Evolutionary conservation across 2,888 invertebrate genomes (phyloP), one percentile per base, ranked within the genome.

Genomic region (Perithous albicinctus): DNA sequence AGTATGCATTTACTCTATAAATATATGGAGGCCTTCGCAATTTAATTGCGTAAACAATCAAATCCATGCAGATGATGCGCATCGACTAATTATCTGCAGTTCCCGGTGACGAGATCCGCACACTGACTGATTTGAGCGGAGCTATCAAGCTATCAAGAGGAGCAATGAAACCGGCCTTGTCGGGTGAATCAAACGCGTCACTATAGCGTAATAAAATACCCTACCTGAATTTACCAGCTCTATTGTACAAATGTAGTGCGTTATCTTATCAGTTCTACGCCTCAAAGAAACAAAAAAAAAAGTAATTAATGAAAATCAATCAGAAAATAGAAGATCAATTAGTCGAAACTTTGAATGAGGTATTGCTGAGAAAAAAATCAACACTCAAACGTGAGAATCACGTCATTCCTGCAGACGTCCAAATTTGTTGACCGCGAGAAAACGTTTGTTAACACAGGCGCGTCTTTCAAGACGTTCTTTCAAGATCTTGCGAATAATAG

Each of bases 121-220:
- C 26, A 64, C 54, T 26, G 67, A 59, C 56, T 64, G 74, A 84
- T 84, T 81, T 76, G 70, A 79, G 74, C 77, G 66, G 78, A 73
- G 56, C 61, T 83, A 88, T 88, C 85, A 85, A 83, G 81, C 78
- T 83, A 85, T 88, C 88, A 86, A 84, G 63, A 84, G 80, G 70
- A 85, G 81, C 84, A 85, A 88, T 87, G 84, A 86, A 83, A 86
- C 81, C 83, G 88, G 84, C 86, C 87, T 88, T 88, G 88, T 79
- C 78, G 35, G 77, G 51, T 43, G 82, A 82, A 82, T 48, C 70
- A 85, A 85, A 85, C n/a, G 75, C 78, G 59, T 75, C 78, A 70
- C 46, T 35, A 15, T 18, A 63, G 51, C 32, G 18, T 29, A 46
- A 66, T 8, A 66, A 6, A 26, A 56, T 67, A 73, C 35, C 38